Base-by-base conservation (phyloP, 1,140 invertebrate species). In the Drosophila subpulchrella region DNA sequence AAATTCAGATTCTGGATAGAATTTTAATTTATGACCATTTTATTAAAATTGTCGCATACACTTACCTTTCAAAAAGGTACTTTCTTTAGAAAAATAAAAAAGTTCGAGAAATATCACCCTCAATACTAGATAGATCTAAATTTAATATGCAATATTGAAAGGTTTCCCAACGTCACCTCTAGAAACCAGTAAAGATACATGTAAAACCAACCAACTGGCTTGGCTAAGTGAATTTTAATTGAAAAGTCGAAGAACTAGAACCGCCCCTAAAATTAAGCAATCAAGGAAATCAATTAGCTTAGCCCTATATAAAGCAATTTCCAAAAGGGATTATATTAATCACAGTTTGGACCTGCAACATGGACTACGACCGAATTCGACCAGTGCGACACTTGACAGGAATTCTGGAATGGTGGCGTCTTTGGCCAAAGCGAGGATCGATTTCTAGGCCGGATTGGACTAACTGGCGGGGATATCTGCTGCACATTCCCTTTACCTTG, bases 191-290 rank as follows among this genome's bases (percentile, higher is more conserved):
- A 34, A 47, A 7, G 13, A 47, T 12, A 0, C 34, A 32, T 65
- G 44, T 50, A 67, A 67, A 67, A 30, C 50, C 12, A 17, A 24
- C 60, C 36, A 68, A 68, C 60, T 67, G 61, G 27, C 34, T 38
- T 11, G 15, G 27, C 39, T 84, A 85, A 80, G 60, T 73, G 66
- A 73, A 63, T 84, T 79, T 84, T 84, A 84, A 84, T 84, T 84
- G 60, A 62, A 75, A 50, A 30, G 42, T 32, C 10, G 3, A 41
- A 24, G 13, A n/a, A 32, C 7, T 3, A 34, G 61, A 8, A 39
- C 44, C 73, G 72, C 78, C 78, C 66, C 38, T 10, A 15, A 66
- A 77, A 81, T 81, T 34, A 77, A 81, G 66, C 44, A 50, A 81
- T 81, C 34, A 56, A 17, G 12, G 3, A 24, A 55, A 62, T 60